Percentiles rank a stretch among this genome's conserved stretches.
phyloP scores from a whole-genome alignment of 1,140 invertebrate species.

The Euura saliciscinereae region DNA sequence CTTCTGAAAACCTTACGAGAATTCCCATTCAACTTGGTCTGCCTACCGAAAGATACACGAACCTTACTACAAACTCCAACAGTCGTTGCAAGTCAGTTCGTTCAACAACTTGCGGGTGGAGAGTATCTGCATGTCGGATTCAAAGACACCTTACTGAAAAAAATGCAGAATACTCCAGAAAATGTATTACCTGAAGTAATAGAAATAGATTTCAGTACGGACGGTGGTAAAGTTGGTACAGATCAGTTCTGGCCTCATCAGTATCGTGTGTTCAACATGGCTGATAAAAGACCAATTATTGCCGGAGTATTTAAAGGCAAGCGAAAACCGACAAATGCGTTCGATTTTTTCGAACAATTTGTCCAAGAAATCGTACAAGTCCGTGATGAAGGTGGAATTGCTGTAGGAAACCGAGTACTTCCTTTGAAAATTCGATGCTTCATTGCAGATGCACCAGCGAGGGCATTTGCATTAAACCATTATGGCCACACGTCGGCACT shows the following conservation, averaged over 20 bases:
- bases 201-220: neutral
- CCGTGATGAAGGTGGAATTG: neutral
- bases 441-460: slow-evolving; percentile 26
- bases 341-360: slow-evolving; percentile 21
- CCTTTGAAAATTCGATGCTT: slow-evolving; percentile 2
- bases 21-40: slow-evolving; percentile 8
- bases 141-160: slow-evolving; percentile 10
- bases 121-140: slow-evolving; percentile 26
- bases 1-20: neutral
- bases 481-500: neutral
- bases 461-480: slow-evolving; percentile 9
- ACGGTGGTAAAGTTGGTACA: slow-evolving; percentile 16
- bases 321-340: slow-evolving; percentile 15
- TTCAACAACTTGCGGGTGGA: slow-evolving; percentile 9
- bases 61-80: slow-evolving; percentile 20
- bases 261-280: too few relatives aligned
- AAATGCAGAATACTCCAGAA: neutral
- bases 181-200: slow-evolving; percentile 8
- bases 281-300: neutral
- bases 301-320: slow-evolving; percentile 20
- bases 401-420: slow-evolving; percentile 6
- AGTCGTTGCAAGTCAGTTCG: slow-evolving; percentile 4
- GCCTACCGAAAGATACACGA: slow-evolving; percentile 16
- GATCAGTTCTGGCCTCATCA: neutral
- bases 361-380: slow-evolving; percentile 15